Base-by-base conservation (phyloP, 2,888 invertebrate genomes). In the Idaea dimidiata region DNA sequence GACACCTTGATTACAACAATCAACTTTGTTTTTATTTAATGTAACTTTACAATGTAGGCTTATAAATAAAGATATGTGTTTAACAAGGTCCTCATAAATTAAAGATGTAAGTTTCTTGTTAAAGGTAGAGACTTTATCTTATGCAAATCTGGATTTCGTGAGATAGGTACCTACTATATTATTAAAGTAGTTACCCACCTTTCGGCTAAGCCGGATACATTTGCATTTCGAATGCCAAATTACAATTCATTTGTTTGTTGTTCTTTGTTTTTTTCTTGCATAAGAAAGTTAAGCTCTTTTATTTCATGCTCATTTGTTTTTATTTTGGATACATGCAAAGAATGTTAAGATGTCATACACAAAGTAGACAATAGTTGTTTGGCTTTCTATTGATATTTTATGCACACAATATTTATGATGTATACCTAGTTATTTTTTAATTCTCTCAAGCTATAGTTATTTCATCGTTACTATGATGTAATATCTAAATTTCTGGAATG, bases 251-350 rank as follows among this genome's bases (percentile, higher is more conserved):
- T 43, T 43, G 43, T 10, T 43, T 43, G 43, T 43, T 43, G 43
- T 43, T 43, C 43, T 43, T 10, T 43, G 10, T 43, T 43, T 10
- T 32, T 43, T 43, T 2, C 14, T 43, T 43, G 10, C 14, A 10
- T 43, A 62, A 60, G 18, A 62, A 58, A 57, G 59, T 64, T 54
- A 58, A 58, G 61, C 1, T 65, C 56, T 62, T 43, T 10, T 43
- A 43, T 43, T 43, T 43, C 10, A 43, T 3, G 10, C 43, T 14
- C 10, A 3, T 43, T 8, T 43, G 14, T 43, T 43, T 43, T 43
- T 14, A 43, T 43, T 14, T 3, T 43, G 43, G 10, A 24, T 24
- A 24, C 24, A 24, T 5, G 24, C 24, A 24, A 24, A 3, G 3
- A 24, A 24, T 24, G 24, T 24, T 5, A 24, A 24, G 24, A 24